Evolutionary conservation across 2,797 vertebrate species (phyloP).

Genomic region (Tarsius wallacei): DNA sequence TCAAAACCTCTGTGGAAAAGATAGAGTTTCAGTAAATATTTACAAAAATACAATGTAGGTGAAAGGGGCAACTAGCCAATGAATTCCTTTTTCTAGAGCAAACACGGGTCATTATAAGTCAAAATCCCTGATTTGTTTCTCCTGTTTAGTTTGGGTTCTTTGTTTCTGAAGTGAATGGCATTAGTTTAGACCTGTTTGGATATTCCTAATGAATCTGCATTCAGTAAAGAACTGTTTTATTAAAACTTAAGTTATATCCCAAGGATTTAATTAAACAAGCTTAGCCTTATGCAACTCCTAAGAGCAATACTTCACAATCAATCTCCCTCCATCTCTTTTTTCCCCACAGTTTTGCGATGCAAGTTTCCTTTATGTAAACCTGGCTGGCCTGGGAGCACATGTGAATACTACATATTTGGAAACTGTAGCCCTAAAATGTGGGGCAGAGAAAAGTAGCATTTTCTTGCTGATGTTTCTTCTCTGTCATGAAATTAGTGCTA

Average conservation of each 20-base stretch:
- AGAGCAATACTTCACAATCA: constrained; percentile 11
- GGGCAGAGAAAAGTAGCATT: background rate
- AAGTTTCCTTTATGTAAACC: background rate
- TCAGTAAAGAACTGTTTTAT: background rate
- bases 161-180: background rate
- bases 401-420: constrained; percentile 47
- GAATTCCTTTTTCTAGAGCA: constrained; percentile 24
- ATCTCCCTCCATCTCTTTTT: background rate
- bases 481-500: background rate
- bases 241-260: constrained; percentile 47
- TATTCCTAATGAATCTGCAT: constrained; percentile 7
- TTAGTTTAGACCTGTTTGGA: constrained; percentile 20
- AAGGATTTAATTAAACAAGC: constrained; percentile 26
- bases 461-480: background rate
- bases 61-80: background rate
- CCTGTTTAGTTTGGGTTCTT: background rate
- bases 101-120: background rate
- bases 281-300: background rate
- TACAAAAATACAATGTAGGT: constrained; percentile 21
- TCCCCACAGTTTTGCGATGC: background rate
- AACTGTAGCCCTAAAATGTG: background rate
- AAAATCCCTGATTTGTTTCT: constrained; percentile 3
- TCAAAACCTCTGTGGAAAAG: background rate
- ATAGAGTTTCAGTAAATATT: background rate
- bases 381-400: background rate